Conservation (phyloP, 2,888 invertebrate genomes). For the Eurytoma californica region DNA sequence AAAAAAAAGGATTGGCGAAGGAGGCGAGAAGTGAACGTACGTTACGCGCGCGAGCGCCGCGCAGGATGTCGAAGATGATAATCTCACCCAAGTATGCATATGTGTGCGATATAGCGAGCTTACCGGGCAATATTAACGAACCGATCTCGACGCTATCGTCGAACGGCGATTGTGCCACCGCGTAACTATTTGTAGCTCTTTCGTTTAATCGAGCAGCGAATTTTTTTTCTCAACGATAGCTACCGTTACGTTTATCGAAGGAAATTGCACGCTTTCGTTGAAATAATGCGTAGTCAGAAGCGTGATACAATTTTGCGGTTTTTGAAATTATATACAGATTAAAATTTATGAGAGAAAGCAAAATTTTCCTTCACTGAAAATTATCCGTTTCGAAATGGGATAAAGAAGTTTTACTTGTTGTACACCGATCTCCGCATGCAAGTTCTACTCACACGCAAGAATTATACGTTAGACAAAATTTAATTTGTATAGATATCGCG, state of each 20-base stretch:
- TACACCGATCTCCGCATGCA: too few relatives aligned
- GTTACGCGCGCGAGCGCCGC: background rate
- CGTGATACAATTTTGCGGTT: slow-evolving; percentile 22
- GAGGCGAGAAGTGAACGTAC: slow-evolving; percentile 32
- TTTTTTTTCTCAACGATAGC: background rate
- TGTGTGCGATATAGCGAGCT: slow-evolving; percentile 1
- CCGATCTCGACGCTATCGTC: background rate
- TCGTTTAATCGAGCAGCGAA: slow-evolving; percentile 17
- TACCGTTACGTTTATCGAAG: background rate
- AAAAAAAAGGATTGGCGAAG: slow-evolving; percentile 31
- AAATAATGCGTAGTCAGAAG: background rate
- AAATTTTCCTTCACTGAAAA: background rate
- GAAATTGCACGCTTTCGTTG: slow-evolving; percentile 37
- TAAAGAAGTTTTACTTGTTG: too few relatives aligned
- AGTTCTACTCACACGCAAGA: too few relatives aligned
- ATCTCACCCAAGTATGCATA: slow-evolving; percentile 34
- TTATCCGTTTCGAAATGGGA: too few relatives aligned
- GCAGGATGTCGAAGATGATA: slow-evolving; percentile 48
- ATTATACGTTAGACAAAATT: too few relatives aligned
- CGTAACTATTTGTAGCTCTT: slow-evolving; percentile 41
- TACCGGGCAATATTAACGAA: slow-evolving; percentile 39
- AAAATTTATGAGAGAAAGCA: slow-evolving; percentile 28
- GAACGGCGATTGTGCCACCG: slow-evolving; percentile 20
- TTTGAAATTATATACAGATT: slow-evolving; percentile 13
- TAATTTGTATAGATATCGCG: too few relatives aligned